Evolutionary conservation across 2,888 invertebrate species (phyloP).

Genomic region (Nomada ruficornis): DNA sequence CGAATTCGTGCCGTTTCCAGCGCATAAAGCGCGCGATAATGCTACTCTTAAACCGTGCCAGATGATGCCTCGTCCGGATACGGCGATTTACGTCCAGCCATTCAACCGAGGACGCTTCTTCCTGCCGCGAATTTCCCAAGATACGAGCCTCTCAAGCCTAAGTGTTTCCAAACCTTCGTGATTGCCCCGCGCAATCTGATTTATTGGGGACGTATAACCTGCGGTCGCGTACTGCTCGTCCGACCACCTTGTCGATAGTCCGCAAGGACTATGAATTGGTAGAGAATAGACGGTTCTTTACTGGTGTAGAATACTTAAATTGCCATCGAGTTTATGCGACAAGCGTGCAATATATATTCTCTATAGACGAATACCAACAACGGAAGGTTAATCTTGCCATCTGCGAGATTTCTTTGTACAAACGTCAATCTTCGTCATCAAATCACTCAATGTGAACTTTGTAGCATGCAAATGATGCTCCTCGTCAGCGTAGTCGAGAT

Average conservation of each 20-base stretch:
- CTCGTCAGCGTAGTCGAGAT: neutral
- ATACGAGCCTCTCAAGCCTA: slow-evolving; percentile 41
- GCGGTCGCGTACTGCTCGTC: slow-evolving; percentile 1
- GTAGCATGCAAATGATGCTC: neutral
- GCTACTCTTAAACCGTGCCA: slow-evolving; percentile 56
- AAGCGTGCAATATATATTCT: neutral
- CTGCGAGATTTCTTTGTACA: neutral
- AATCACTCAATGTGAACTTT: neutral
- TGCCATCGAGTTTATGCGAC: slow-evolving; percentile 5
- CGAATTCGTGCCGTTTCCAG: slow-evolving; percentile 52
- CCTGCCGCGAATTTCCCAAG: slow-evolving; percentile 42
- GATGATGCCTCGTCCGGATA: slow-evolving; percentile 48
- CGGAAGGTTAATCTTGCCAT: too few relatives aligned
- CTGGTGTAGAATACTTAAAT: slow-evolving; percentile 7
- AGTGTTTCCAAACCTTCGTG: slow-evolving; percentile 18
- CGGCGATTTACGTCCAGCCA: slow-evolving; percentile 23
- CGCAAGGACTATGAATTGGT: neutral
- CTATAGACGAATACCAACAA: too few relatives aligned
- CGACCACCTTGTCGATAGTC: slow-evolving; percentile 38
- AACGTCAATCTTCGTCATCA: neutral
- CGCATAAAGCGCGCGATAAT: slow-evolving; percentile 58
- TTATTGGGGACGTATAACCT: slow-evolving; percentile 36
- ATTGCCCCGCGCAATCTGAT: slow-evolving; percentile 32
- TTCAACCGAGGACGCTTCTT: neutral
- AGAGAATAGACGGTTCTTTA: neutral